Percentiles rank a stretch among this genome's conserved stretches.
Conservation (phyloP, 2,888 invertebrate genomes). For the Rutpela maculata region DNA sequence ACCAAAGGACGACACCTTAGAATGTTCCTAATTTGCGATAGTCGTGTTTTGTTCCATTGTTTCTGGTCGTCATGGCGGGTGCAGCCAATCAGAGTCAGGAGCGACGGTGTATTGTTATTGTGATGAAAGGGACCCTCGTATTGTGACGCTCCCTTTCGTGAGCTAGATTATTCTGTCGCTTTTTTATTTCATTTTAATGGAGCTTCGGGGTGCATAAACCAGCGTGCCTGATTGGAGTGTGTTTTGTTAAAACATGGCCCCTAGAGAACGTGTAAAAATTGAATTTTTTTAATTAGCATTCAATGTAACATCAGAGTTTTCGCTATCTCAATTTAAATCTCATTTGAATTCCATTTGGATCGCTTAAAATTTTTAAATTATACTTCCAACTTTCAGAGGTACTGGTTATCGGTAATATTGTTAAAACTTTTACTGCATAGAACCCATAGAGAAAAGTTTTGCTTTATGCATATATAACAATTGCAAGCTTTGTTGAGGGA, state of each 20-base stretch:
- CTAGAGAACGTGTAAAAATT: slow-evolving; percentile 44
- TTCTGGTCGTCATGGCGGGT: slow-evolving; percentile 63
- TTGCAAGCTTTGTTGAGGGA: not conserved
- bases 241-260: slow-evolving; percentile 55
- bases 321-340: slow-evolving; percentile 42
- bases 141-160: slow-evolving; percentile 65
- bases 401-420: slow-evolving; percentile 8
- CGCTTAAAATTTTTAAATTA: slow-evolving; percentile 29
- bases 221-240: slow-evolving; percentile 60
- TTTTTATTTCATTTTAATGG: slow-evolving; percentile 68
- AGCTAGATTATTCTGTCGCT: slow-evolving; percentile 68
- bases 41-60: slow-evolving; percentile 66
- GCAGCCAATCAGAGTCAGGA: slow-evolving; percentile 66
- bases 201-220: slow-evolving; percentile 56
- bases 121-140: slow-evolving; percentile 66
- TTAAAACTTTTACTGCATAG: slow-evolving; percentile 15
- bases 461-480: slow-evolving; percentile 1
- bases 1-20: not conserved
- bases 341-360: slow-evolving; percentile 44
- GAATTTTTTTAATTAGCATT: slow-evolving; percentile 44
- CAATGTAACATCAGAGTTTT: not conserved
- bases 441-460: not conserved
- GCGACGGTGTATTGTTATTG: slow-evolving; percentile 66
- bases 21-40: slow-evolving; percentile 27
- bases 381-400: not conserved